A percentile compares a stretch with the other conserved stretches of the same genome.
These are phyloP conservation scores for Macrotus californicus DNA, from an alignment of 2,113 vertebrate genomes.

Conservation along the genomic window DNA sequence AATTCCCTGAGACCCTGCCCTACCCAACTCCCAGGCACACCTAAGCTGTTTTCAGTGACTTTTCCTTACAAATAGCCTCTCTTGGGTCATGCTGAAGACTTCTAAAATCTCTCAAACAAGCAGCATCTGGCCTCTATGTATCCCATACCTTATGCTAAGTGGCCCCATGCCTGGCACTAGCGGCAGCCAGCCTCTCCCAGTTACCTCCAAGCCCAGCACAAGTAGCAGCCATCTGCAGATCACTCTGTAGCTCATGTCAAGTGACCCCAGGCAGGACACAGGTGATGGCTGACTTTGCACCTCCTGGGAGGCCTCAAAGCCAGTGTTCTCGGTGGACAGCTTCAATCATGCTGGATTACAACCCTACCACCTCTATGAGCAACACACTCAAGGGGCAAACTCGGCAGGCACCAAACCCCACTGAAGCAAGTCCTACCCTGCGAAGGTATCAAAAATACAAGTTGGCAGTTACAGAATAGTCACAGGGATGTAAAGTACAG, in stretches of 20 bases:
- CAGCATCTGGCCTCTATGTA: not conserved
- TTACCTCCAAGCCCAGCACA: not conserved
- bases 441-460: too few species aligned
- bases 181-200: not conserved
- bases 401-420: too few species aligned
- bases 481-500: too few species aligned
- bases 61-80: not conserved
- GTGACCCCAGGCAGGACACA: not conserved
- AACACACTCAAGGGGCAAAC: not conserved
- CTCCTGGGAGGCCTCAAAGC: not conserved
- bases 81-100: not conserved
- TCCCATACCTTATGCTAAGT: not conserved
- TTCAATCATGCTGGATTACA: not conserved
- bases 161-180: not conserved
- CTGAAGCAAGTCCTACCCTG: too few species aligned
- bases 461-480: too few species aligned
- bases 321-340: not conserved
- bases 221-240: not conserved
- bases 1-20: not conserved
- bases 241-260: not conserved
- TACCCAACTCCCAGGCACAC: not conserved
- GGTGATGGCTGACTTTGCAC: not conserved
- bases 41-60: not conserved
- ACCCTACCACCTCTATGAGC: not conserved
- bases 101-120: not conserved